These are phyloP conservation scores for Poecilia latipinna DNA, from an alignment of 2,113 vertebrate genomes.

Conservation along the genomic window DNA sequence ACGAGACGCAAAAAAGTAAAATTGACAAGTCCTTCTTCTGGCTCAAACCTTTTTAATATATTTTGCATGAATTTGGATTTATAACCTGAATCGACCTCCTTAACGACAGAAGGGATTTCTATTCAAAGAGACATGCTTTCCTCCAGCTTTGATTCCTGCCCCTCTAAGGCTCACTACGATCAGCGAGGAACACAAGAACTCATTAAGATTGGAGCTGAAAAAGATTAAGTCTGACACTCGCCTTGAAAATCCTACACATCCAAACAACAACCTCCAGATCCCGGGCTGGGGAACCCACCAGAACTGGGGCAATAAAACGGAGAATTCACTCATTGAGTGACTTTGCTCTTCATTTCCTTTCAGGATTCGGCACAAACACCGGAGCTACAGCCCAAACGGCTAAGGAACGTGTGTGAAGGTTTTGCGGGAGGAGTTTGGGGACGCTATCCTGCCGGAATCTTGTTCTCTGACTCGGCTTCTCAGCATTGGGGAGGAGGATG, in stretches of 20 bases:
- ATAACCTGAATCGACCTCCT: background rate
- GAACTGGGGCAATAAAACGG: conserved; percentile 20
- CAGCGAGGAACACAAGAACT: conserved; percentile 21
- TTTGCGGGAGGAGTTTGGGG: conserved; percentile 24
- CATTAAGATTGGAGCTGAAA: conserved; percentile 38
- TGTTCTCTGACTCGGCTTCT: conserved; percentile 56
- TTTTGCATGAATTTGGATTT: background rate
- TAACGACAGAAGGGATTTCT: background rate
- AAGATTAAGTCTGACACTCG: conserved; percentile 10
- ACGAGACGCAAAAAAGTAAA: background rate
- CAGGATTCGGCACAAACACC: conserved; percentile 36
- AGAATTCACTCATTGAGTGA: conserved; percentile 10
- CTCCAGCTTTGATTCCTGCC: conserved; percentile 23
- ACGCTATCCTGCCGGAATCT: conserved; percentile 54
- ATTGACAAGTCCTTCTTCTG: background rate
- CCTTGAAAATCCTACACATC: background rate
- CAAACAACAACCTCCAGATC: conserved; percentile 8
- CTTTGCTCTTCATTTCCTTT: conserved; percentile 35
- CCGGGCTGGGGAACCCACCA: background rate
- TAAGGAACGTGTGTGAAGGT: conserved; percentile 17
- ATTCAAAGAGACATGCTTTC: conserved; percentile 1
- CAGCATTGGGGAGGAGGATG: conserved; percentile 59
- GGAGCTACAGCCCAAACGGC: conserved; percentile 33
- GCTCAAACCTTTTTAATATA: background rate
- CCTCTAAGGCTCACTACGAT: conserved; percentile 31